A percentile compares a stretch with the other conserved stretches of the same genome.
phyloP scores from a whole-genome alignment of 2,797 vertebrate genomes.

The Muscicapa comitata region DNA sequence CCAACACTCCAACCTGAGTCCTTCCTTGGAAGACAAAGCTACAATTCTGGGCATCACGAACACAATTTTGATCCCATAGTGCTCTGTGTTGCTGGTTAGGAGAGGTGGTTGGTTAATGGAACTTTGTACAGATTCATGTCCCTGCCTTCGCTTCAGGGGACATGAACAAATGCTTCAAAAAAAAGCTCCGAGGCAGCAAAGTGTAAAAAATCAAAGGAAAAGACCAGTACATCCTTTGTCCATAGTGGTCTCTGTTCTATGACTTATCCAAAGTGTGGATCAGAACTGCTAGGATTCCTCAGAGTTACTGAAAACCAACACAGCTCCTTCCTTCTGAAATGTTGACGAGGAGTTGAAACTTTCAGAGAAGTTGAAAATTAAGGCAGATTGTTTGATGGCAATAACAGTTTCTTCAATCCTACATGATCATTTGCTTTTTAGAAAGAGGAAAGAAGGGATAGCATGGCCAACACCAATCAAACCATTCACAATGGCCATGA shows the following conservation, averaged over 20 bases:
- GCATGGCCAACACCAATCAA: constrained; percentile 55
- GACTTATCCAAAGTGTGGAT: constrained; percentile 30
- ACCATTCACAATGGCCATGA: constrained; percentile 59
- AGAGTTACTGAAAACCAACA: constrained; percentile 45
- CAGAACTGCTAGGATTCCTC: constrained; percentile 32
- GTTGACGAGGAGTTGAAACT: constrained; percentile 45
- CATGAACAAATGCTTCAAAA: constrained; percentile 26
- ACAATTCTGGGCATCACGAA: background rate
- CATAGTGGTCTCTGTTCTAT: constrained; percentile 5
- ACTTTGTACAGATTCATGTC: background rate
- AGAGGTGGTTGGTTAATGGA: constrained; percentile 4
- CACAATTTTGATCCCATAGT: background rate
- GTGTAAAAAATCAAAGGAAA: constrained; percentile 21
- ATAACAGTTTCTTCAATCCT: constrained; percentile 50
- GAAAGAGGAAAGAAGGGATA: constrained; percentile 42
- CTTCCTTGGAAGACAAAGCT: constrained; percentile 1
- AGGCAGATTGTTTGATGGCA: constrained; percentile 29
- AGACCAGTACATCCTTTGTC: constrained; percentile 26
- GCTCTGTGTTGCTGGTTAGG: background rate
- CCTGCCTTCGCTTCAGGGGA: background rate
- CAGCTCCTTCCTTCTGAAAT: constrained; percentile 43
- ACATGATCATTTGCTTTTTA: constrained; percentile 31
- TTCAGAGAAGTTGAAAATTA: constrained; percentile 55
- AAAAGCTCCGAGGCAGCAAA: background rate
- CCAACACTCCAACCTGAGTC: background rate